Base-by-base conservation (phyloP, 2,888 invertebrate genomes). In the Glomeris marginata region DNA sequence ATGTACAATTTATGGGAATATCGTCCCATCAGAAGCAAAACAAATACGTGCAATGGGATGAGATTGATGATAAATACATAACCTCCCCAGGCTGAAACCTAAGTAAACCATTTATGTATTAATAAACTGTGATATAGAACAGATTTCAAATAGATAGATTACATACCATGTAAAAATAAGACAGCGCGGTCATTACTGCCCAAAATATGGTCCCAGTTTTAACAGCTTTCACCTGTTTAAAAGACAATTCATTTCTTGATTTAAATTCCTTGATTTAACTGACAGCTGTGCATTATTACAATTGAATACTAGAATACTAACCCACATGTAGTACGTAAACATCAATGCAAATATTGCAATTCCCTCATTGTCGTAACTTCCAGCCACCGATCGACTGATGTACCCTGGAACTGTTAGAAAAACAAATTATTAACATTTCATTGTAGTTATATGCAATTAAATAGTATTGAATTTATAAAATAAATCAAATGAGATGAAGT, bases 41-140 rank as follows among this genome's bases (percentile, higher is more conserved):
- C 82, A 70, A 98, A 94, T 3, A 95, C 95, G 65, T 99, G 98
- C 11, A 99, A 76, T 0, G 98, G 98, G 58, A 99, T 97, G 63
- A 99, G 72, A 71, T 99, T 99, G 65, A 97, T 98, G 61, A 99
- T 98, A 67, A 97, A 99, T 38, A 98, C 97, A 65, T 98, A 98
- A 56, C 98, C 98, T 59, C 98, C 98, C 98, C 98, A 98, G 57
- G 97, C 97, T 54, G 95, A 97, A 2, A 97, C 84, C 84, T 84
- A 64, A 42, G 71, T 65, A 52, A 45, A 52, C 34, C 18, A 36
- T 51, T 21, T 10, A 34, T 20, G 10, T 52, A 15, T 33, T 36
- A 28, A 44, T 20, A 21, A 20, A n/a, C n/a, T n/a, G 43, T 13
- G n/a, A 41, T 42, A 53, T 18, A 13, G 11, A 35, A 37, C 28